These are phyloP conservation scores for Erebia palarica DNA, from an alignment of 2,888 invertebrate species.

Conservation along the genomic window DNA sequence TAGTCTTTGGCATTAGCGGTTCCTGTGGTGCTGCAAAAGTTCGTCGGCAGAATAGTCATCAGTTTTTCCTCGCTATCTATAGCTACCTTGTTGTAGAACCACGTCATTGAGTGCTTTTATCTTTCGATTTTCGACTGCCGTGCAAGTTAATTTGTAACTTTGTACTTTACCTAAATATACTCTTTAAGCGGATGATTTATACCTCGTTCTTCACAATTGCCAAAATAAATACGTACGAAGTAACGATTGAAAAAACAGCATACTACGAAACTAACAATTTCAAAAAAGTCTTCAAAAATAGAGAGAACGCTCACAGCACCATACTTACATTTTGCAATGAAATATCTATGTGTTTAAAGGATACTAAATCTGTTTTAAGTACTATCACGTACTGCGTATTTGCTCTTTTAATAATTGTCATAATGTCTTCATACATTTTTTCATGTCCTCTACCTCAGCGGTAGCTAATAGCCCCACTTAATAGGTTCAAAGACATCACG, in stretches of 20 bases:
- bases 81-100: no score
- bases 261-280: neutral
- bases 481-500: constrained; percentile 11
- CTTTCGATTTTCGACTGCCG: neutral
- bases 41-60: no score
- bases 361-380: neutral
- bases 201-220: neutral
- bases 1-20: no score
- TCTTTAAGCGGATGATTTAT: neutral
- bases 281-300: constrained; percentile 16
- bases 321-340: neutral
- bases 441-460: neutral
- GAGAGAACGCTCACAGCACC: constrained; percentile 63
- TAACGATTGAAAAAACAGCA: neutral
- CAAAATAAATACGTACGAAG: neutral
- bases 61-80: no score
- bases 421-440: neutral
- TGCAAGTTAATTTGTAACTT: neutral
- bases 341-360: neutral
- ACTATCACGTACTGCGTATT: neutral
- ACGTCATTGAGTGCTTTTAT: neutral
- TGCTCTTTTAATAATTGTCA: neutral
- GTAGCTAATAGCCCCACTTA: constrained; percentile 30
- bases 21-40: no score
- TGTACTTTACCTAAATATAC: neutral